A percentile compares a stretch with the other conserved stretches of the same genome.
phyloP scores from a whole-genome alignment of 64 coral and sea anemone species.

The Astreopora myriophthalma region DNA sequence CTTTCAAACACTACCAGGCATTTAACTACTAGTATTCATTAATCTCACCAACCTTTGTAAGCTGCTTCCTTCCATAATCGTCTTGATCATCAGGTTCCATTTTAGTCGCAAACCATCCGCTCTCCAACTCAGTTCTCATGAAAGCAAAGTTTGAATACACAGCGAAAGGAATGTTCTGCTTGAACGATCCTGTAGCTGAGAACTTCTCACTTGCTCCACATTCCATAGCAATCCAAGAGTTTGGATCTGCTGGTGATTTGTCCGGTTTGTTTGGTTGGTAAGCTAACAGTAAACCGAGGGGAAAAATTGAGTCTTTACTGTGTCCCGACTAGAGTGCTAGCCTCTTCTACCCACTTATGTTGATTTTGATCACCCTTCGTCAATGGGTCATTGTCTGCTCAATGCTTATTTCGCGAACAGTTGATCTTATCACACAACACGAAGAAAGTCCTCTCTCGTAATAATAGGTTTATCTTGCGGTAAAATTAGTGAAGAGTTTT shows the following conservation, averaged over 20 bases:
- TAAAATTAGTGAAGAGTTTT: too few species aligned
- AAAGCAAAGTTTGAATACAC: constrained; percentile 69
- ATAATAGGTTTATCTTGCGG: too few species aligned
- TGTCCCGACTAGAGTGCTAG: too few species aligned
- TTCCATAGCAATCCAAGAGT: constrained; percentile 74
- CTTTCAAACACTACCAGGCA: too few species aligned
- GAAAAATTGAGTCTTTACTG: too few species aligned
- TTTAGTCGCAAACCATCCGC: constrained; percentile 85
- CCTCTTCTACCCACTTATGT: too few species aligned
- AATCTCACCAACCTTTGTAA: constrained; percentile 70
- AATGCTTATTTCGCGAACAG: too few species aligned
- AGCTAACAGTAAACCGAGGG: constrained; percentile 12
- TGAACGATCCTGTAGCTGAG: constrained; percentile 59
- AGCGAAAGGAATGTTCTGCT: constrained; percentile 37
- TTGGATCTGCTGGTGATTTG: constrained; percentile 26
- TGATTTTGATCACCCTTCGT: too few species aligned
- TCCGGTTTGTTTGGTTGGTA: constrained; percentile 83
- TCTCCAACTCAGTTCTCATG: constrained; percentile 62
- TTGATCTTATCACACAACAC: too few species aligned
- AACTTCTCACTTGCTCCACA: constrained; percentile 78
- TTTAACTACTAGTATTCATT: too few species aligned
- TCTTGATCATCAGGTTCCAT: constrained; percentile 68
- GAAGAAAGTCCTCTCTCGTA: too few species aligned
- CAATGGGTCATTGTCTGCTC: too few species aligned
- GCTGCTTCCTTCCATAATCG: constrained; percentile 64